phyloP scores from a whole-genome alignment of 1,140 invertebrate species.

The Probaryconus sp. region DNA sequence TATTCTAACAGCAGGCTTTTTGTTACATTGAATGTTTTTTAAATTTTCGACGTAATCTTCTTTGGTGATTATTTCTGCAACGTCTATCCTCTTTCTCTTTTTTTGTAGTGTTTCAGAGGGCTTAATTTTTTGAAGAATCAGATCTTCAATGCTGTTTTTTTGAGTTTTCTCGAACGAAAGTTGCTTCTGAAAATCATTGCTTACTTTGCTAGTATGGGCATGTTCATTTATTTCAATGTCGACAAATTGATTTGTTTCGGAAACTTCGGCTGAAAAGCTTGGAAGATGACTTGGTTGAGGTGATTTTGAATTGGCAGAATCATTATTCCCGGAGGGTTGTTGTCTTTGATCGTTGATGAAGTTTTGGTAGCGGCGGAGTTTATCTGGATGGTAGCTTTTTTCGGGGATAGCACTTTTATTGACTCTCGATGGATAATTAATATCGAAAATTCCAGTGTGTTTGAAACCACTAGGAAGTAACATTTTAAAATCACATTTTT shows the following conservation, averaged over 20 bases:
- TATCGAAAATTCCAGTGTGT: conserved; percentile 17
- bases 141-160: not conserved
- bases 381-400: conserved; percentile 9
- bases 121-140: conserved; percentile 13
- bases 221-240: too few species aligned
- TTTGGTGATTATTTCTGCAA: conserved; percentile 6
- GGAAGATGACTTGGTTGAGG: too few species aligned
- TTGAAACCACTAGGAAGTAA: conserved; percentile 12
- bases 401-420: conserved; percentile 3
- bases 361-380: not conserved
- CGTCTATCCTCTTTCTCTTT: conserved; percentile 9
- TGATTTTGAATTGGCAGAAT: too few species aligned
- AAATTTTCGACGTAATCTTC: not conserved
- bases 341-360: not conserved
- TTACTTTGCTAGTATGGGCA: too few species aligned
- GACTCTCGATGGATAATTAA: conserved; percentile 1
- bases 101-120: not conserved
- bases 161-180: too few species aligned
- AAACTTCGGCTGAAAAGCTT: too few species aligned
- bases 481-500: not conserved
- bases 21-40: not conserved
- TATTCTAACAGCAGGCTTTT: conserved; percentile 1
- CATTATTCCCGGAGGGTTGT: too few species aligned
- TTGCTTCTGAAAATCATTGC: too few species aligned
- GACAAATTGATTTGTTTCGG: too few species aligned